Percentiles rank a stretch among this genome's conserved stretches.
Evolutionary conservation across 1,140 invertebrate genomes (phyloP).

Genomic region (Zaprionus ghesquierei): DNA sequence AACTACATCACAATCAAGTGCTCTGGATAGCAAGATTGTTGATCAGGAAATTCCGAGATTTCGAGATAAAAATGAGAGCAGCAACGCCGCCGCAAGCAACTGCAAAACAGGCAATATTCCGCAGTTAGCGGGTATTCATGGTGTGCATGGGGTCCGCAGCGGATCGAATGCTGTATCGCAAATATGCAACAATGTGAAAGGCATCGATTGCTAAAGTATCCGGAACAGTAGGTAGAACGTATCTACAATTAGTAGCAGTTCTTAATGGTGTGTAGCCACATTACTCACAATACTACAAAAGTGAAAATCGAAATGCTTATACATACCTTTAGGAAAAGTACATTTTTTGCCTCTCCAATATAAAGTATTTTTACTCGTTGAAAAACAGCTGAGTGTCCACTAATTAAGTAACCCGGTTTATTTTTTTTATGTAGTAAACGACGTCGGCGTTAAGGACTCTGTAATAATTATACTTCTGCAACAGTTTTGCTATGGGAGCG

Average conservation of each 20-base stretch:
- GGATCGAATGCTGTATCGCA: constrained; percentile 9
- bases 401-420: background rate
- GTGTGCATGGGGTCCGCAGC: background rate
- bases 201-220: constrained; percentile 38
- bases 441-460: background rate
- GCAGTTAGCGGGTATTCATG: background rate
- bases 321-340: background rate
- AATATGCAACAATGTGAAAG: constrained; percentile 21
- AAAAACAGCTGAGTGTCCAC: background rate
- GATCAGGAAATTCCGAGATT: constrained; percentile 93
- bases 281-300: background rate
- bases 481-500: background rate
- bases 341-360: background rate
- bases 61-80: constrained; percentile 86
- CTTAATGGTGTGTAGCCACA: background rate
- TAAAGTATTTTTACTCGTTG: background rate
- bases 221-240: background rate
- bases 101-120: background rate
- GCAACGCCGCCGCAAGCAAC: constrained; percentile 1
- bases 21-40: constrained; percentile 88
- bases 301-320: background rate
- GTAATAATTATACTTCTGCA: background rate
- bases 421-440: background rate
- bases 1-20: constrained; percentile 38
- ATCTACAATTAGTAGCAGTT: background rate